Conservation (phyloP, 2,797 vertebrate genomes). For the Enteromius treurensis region DNA sequence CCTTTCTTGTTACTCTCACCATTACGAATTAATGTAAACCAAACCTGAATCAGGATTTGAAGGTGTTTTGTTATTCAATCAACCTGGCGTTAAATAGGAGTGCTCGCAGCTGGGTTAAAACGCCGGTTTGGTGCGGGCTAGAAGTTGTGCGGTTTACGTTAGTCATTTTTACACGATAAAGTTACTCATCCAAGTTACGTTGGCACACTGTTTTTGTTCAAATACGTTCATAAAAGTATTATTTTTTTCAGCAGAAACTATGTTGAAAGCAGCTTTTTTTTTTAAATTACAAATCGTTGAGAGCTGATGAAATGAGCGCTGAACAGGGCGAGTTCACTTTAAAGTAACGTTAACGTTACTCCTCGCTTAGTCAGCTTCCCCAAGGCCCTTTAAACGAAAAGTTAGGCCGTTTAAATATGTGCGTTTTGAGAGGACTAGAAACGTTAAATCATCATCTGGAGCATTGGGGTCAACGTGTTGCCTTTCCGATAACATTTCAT, state of each 20-base stretch:
- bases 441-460: not conserved
- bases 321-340: conserved; percentile 16
- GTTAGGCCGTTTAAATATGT: too few relatives aligned
- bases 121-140: conserved; percentile 5
- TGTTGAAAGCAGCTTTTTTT: too few relatives aligned
- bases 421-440: not conserved
- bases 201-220: not conserved
- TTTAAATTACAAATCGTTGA: too few relatives aligned
- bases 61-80: not conserved
- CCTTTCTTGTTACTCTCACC: not conserved
- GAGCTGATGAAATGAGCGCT: not conserved
- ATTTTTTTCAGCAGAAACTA: not conserved
- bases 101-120: not conserved
- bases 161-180: not conserved
- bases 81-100: not conserved
- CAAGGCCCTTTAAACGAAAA: not conserved
- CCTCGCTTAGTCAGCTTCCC: not conserved
- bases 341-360: not conserved
- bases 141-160: conserved; percentile 6
- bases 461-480: not conserved
- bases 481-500: too few relatives aligned
- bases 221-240: too few relatives aligned
- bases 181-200: not conserved
- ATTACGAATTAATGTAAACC: accelerated
- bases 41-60: accelerated